These are phyloP conservation scores for Macrophya alboannulata DNA, from an alignment of 2,888 invertebrate genomes.

Conservation along the genomic window DNA sequence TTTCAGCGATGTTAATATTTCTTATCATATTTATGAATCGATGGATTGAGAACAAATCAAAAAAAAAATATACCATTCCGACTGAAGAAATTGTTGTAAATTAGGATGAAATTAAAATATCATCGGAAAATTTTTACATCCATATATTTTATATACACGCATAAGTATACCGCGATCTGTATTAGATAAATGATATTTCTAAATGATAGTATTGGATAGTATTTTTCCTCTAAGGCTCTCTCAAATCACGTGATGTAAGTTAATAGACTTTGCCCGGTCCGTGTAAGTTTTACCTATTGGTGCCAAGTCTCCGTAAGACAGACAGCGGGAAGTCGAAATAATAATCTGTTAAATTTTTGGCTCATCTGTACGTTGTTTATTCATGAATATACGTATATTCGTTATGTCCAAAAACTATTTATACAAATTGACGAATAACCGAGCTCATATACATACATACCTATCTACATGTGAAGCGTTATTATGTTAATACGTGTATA, in stretches of 20 bases:
- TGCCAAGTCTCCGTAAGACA: neutral
- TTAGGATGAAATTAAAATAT: no score
- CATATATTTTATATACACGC: no score
- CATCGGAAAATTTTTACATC: no score
- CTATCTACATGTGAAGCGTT: neutral
- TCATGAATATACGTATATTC: neutral
- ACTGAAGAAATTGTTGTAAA: no score
- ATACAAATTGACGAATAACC: neutral
- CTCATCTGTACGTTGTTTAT: constrained; percentile 1
- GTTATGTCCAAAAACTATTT: neutral
- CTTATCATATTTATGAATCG: neutral
- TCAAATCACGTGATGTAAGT: neutral
- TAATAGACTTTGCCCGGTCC: neutral
- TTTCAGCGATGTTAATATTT: neutral
- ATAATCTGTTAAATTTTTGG: constrained; percentile 15
- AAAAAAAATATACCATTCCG: no score
- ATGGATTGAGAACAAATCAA: no score
- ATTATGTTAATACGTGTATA: no score
- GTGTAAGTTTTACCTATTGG: neutral
- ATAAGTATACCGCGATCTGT: no score
- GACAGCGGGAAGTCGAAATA: neutral
- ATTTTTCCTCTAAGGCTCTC: neutral
- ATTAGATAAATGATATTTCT: neutral
- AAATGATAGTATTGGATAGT: neutral
- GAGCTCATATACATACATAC: neutral